Percentiles rank a stretch among this genome's conserved stretches.
Evolutionary conservation across 2,797 vertebrate genomes (phyloP).

Genomic region (Dendrocincla tyrannina): DNA sequence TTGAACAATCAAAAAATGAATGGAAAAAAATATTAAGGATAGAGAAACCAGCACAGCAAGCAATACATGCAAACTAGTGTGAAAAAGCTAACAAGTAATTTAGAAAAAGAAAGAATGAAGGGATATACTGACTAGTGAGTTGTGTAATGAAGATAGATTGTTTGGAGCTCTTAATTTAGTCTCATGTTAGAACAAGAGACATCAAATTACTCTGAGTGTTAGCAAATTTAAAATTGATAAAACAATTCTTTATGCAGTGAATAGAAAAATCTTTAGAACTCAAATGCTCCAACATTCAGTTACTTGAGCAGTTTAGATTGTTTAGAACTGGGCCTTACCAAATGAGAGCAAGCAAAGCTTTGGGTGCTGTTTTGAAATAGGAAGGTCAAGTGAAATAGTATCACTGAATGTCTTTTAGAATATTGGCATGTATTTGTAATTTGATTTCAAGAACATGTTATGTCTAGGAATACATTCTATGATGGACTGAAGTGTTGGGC

Average conservation of each 20-base stretch:
- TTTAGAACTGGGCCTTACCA: neutral
- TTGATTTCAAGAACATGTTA: neutral
- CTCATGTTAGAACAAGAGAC: slow-evolving; percentile 44
- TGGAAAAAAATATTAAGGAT: neutral
- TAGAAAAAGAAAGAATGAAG: neutral
- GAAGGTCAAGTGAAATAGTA: neutral
- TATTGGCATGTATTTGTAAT: neutral
- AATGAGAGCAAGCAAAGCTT: neutral
- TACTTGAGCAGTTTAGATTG: neutral
- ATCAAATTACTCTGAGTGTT: slow-evolving; percentile 34
- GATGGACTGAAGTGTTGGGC: neutral
- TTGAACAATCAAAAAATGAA: neutral
- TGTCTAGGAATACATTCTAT: neutral
- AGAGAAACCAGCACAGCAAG: neutral
- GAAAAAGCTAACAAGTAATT: slow-evolving; percentile 4
- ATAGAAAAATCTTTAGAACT: neutral
- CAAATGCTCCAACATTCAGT: neutral
- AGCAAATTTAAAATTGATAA: slow-evolving; percentile 42
- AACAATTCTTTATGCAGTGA: slow-evolving; percentile 27
- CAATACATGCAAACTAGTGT: neutral
- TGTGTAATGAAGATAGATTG: slow-evolving; percentile 57
- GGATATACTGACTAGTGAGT: neutral
- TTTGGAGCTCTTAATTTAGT: slow-evolving; percentile 44
- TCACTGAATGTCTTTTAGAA: neutral
- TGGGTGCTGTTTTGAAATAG: neutral